Percentiles rank a stretch among this genome's conserved stretches.
Evolutionary conservation across 2,888 invertebrate genomes (phyloP).

Genomic region (Euproctis similis): DNA sequence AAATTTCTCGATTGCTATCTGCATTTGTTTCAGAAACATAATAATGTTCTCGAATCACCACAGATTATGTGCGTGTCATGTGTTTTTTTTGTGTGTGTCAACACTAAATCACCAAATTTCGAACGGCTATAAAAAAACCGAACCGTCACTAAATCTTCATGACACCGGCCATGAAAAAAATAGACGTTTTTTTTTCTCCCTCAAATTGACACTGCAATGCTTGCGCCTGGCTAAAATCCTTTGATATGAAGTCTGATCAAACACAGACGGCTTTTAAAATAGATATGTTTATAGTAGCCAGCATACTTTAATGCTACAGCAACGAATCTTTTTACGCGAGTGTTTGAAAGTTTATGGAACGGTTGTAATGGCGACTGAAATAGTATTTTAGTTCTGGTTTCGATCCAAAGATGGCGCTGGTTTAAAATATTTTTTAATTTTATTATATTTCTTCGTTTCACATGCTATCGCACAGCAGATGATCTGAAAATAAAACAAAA

Average conservation of each 20-base stretch:
- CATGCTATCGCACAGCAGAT: no score
- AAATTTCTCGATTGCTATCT: no score
- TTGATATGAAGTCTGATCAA: conserved; percentile 29
- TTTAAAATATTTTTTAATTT: neutral
- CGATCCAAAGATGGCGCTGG: conserved; percentile 10
- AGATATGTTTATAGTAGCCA: conserved; percentile 30
- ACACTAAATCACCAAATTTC: no score
- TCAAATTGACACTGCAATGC: conserved; percentile 21
- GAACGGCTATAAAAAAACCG: neutral
- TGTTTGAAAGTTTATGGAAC: no score
- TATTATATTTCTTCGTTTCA: no score
- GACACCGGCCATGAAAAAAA: conserved; percentile 3
- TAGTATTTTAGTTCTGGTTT: conserved; percentile 5
- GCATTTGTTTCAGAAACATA: no score
- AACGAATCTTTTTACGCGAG: conserved; percentile 16
- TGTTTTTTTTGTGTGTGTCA: no score
- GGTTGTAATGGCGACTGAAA: conserved; percentile 4
- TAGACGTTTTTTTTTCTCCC: conserved; percentile 10
- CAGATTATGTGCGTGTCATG: no score
- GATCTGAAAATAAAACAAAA: no score
- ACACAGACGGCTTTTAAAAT: conserved; percentile 39
- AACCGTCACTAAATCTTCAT: conserved; percentile 6
- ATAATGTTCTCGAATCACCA: no score
- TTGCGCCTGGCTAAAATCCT: conserved; percentile 18
- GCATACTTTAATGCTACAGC: conserved; percentile 15